A percentile compares a stretch with the other conserved stretches of the same genome.
Evolutionary conservation across 2,888 invertebrate genomes (phyloP).

Genomic region (Aporophyla lueneburgensis): DNA sequence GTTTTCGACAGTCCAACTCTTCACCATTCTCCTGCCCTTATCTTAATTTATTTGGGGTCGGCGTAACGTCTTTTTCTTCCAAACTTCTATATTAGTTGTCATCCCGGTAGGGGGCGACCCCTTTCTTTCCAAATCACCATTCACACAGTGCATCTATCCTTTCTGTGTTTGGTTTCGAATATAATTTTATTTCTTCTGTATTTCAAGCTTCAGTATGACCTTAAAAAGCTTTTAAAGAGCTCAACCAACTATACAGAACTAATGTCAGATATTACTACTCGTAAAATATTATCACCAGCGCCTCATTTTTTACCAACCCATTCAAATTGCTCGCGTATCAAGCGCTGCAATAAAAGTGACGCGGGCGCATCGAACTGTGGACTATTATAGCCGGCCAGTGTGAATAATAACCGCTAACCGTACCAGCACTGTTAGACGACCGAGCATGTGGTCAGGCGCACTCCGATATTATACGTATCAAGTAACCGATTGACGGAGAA

Average conservation of each 20-base stretch:
- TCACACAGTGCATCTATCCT: too few species aligned
- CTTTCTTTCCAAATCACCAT: too few species aligned
- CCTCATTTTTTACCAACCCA: background rate
- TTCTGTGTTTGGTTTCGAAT: background rate
- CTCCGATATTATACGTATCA: constrained; percentile 48
- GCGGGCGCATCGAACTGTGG: constrained; percentile 52
- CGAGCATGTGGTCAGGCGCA: constrained; percentile 59
- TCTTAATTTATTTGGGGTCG: too few species aligned
- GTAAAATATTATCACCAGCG: background rate
- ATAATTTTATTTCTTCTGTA: background rate
- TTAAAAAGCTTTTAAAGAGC: background rate
- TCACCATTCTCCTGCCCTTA: too few species aligned
- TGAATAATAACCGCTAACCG: constrained; percentile 57
- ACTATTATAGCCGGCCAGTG: constrained; percentile 26
- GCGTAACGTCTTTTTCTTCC: too few species aligned
- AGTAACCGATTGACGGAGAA: constrained; percentile 32
- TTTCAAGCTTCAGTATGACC: background rate
- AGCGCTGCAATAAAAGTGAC: constrained; percentile 45
- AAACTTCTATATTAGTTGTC: too few species aligned
- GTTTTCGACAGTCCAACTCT: too few species aligned
- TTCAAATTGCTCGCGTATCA: constrained; percentile 34
- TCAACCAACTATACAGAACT: too few species aligned
- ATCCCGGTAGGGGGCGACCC: too few species aligned
- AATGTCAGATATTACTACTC: background rate
- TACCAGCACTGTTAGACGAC: constrained; percentile 60